Evolutionary conservation across 2,113 vertebrate genomes (phyloP).

Genomic region (Hepsetus odoe): DNA sequence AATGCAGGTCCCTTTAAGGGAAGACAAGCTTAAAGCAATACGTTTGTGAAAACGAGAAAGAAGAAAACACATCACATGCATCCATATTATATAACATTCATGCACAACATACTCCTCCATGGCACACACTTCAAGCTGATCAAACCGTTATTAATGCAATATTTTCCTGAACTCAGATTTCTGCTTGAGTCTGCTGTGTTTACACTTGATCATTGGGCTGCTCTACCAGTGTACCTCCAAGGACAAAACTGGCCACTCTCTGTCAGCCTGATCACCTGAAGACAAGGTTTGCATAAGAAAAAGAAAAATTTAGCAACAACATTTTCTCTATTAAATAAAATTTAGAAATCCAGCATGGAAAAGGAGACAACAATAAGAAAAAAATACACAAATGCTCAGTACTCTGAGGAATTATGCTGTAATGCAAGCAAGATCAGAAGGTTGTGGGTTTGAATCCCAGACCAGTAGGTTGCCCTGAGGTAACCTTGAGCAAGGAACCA

Average conservation of each 20-base stretch:
- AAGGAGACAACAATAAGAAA: too few species aligned
- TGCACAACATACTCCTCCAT: neutral
- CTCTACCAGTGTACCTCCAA: conserved; percentile 75
- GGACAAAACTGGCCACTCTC: conserved; percentile 76
- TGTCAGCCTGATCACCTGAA: conserved; percentile 73
- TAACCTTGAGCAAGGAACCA: too few species aligned
- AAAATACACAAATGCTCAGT: too few species aligned
- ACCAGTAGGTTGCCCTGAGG: too few species aligned
- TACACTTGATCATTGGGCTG: conserved; percentile 75
- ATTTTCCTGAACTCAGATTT: conserved; percentile 39
- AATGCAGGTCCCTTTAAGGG: conserved; percentile 66
- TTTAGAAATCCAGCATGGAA: too few species aligned
- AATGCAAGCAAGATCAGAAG: too few species aligned
- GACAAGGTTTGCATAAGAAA: neutral
- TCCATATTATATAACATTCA: too few species aligned
- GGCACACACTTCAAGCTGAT: neutral
- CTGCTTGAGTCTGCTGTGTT: conserved; percentile 65
- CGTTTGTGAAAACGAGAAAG: too few species aligned
- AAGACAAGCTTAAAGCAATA: neutral
- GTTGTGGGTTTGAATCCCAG: too few species aligned
- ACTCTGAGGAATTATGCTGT: too few species aligned
- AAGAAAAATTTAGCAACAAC: neutral
- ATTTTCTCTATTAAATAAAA: too few species aligned
- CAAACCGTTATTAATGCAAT: neutral
- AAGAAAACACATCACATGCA: too few species aligned